These are phyloP conservation scores for Sitodiplosis mosellana DNA, from an alignment of 1,140 invertebrate genomes.

Conservation along the genomic window DNA sequence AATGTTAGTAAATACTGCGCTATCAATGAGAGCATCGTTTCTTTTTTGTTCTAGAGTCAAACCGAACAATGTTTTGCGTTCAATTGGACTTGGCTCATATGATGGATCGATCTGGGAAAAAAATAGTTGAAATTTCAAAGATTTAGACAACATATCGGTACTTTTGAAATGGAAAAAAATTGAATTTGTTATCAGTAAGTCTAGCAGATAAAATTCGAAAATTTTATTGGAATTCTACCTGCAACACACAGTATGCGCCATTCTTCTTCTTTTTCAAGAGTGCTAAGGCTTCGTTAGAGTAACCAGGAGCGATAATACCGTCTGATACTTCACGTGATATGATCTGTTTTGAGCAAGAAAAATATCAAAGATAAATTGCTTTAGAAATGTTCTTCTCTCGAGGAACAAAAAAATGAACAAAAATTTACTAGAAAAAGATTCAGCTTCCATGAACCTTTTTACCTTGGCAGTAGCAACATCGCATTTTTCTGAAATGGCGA, in stretches of 20 bases:
- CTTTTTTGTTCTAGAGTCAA: slow-evolving; percentile 79
- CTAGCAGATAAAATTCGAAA: not conserved
- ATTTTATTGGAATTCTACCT: slow-evolving; percentile 34
- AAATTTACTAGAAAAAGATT: too few species aligned
- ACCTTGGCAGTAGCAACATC: slow-evolving; percentile 61
- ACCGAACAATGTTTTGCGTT: slow-evolving; percentile 80
- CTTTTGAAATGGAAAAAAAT: not conserved
- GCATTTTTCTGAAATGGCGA: slow-evolving; percentile 83
- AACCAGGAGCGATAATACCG: slow-evolving; percentile 90
- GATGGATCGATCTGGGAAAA: slow-evolving; percentile 61
- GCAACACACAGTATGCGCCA: slow-evolving; percentile 79
- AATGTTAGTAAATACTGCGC: slow-evolving; percentile 63
- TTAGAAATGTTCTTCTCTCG: too few species aligned
- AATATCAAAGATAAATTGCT: too few species aligned
- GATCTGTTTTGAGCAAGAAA: slow-evolving; percentile 19
- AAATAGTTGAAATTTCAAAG: slow-evolving; percentile 1
- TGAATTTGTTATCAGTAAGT: not conserved
- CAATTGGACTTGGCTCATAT: slow-evolving; percentile 63
- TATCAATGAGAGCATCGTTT: slow-evolving; percentile 75
- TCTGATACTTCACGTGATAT: slow-evolving; percentile 79
- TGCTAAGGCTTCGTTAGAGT: slow-evolving; percentile 61
- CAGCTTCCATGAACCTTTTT: too few species aligned
- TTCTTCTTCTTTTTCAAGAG: slow-evolving; percentile 92
- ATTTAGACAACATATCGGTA: too few species aligned
- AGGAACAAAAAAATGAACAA: too few species aligned